These are phyloP conservation scores for Leptodactylus fallax DNA, from an alignment of 2,797 vertebrate species.

Conservation along the genomic window DNA sequence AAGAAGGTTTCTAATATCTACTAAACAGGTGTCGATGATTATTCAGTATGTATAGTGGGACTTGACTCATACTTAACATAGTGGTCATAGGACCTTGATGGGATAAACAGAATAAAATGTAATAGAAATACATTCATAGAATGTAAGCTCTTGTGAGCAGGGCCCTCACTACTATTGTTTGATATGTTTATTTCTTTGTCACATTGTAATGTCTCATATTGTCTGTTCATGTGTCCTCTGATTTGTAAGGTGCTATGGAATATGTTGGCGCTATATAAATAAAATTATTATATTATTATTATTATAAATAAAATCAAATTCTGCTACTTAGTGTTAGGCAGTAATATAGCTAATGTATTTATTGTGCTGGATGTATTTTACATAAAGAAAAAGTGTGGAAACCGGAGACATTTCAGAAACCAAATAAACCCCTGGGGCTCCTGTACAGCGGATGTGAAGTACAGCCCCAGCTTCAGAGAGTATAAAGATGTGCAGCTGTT, in stretches of 20 bases:
- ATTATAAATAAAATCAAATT: neutral
- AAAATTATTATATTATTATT: too few relatives aligned
- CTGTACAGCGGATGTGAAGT: slow-evolving; percentile 17
- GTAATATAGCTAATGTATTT: neutral
- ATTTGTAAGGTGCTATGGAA: too few relatives aligned
- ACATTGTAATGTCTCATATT: too few relatives aligned
- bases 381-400: neutral
- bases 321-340: neutral
- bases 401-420: slow-evolving; percentile 20
- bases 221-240: too few relatives aligned
- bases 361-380: neutral
- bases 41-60: neutral
- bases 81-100: neutral
- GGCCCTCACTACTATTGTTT: too few relatives aligned
- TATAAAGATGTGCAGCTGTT: slow-evolving; percentile 36
- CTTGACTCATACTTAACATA: neutral
- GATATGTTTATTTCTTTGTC: too few relatives aligned
- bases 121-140: too few relatives aligned
- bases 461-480: neutral
- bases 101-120: neutral
- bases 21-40: too few relatives aligned
- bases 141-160: too few relatives aligned
- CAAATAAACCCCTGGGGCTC: slow-evolving; percentile 27
- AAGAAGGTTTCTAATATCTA: too few relatives aligned
- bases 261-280: too few relatives aligned